A percentile compares a stretch with the other conserved stretches of the same genome.
phyloP scores from a whole-genome alignment of 2,113 vertebrate species.

The Vidua chalybeata region DNA sequence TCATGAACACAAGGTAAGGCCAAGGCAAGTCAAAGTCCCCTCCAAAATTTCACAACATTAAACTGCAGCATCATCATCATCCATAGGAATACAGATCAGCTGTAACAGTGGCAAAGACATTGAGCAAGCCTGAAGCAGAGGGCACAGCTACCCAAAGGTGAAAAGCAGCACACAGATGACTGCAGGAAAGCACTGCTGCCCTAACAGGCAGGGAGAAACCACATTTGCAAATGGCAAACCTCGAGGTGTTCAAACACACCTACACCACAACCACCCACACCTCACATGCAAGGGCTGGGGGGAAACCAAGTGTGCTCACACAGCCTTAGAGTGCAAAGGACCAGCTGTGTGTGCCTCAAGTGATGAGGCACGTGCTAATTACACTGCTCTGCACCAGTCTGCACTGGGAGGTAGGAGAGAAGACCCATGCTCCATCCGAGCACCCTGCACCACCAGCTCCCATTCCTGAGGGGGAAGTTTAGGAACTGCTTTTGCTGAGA shows the following conservation, averaged over 20 bases:
- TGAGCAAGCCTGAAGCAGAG: neutral
- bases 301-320: neutral
- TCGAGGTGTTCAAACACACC: neutral
- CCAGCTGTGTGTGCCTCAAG: neutral
- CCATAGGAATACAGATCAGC: neutral
- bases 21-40: neutral
- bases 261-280: neutral
- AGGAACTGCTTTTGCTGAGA: neutral
- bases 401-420: neutral
- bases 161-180: neutral
- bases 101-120: neutral
- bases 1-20: neutral
- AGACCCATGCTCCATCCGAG: neutral
- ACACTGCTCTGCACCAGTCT: neutral
- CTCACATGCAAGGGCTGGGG: neutral
- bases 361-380: fast-evolving
- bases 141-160: neutral
- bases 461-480: neutral
- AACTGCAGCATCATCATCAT: neutral
- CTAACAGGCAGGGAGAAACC: neutral
- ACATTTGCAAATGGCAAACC: neutral
- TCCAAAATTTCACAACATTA: neutral
- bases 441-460: neutral
- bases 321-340: neutral
- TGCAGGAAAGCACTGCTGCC: neutral